Evolutionary conservation across 1,140 invertebrate genomes (phyloP).

Genomic region (Sycophila sp.): DNA sequence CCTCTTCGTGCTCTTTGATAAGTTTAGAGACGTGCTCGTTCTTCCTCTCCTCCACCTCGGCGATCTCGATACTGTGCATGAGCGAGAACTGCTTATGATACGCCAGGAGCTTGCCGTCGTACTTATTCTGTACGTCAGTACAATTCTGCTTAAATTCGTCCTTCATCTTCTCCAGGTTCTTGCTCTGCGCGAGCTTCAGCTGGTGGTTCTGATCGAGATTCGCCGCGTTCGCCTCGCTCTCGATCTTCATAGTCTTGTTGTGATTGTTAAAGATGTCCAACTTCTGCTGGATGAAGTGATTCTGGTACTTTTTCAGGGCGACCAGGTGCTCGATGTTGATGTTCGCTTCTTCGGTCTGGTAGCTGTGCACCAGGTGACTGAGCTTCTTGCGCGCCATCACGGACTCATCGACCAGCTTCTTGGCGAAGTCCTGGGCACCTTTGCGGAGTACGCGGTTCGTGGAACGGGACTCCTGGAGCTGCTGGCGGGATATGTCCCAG

Average conservation of each 20-base stretch:
- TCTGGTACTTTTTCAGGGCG: constrained; percentile 78
- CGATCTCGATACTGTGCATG: constrained; percentile 80
- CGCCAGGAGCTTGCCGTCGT: constrained; percentile 80
- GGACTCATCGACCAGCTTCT: constrained; percentile 74
- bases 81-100: constrained; percentile 80
- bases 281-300: constrained; percentile 80
- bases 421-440: constrained; percentile 10
- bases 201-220: constrained; percentile 74
- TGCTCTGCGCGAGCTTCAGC: constrained; percentile 69
- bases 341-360: constrained; percentile 84
- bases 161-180: constrained; percentile 70
- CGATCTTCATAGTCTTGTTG: constrained; percentile 75
- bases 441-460: constrained; percentile 61
- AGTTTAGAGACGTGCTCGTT: constrained; percentile 85
- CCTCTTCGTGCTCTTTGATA: constrained; percentile 84
- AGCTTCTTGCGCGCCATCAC: constrained; percentile 90
- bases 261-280: constrained; percentile 83
- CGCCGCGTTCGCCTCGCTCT: constrained; percentile 77
- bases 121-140: constrained; percentile 82
- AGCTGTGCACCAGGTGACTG: constrained; percentile 91
- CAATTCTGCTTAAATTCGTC: constrained; percentile 79
- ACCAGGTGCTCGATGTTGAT: constrained; percentile 81
- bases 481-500: constrained; percentile 90
- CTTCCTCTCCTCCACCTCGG: constrained; percentile 90
- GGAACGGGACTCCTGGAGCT: constrained; percentile 83